Conservation (phyloP, 64 coral and sea anemone genomes). For the Exaiptasia diaphana region DNA sequence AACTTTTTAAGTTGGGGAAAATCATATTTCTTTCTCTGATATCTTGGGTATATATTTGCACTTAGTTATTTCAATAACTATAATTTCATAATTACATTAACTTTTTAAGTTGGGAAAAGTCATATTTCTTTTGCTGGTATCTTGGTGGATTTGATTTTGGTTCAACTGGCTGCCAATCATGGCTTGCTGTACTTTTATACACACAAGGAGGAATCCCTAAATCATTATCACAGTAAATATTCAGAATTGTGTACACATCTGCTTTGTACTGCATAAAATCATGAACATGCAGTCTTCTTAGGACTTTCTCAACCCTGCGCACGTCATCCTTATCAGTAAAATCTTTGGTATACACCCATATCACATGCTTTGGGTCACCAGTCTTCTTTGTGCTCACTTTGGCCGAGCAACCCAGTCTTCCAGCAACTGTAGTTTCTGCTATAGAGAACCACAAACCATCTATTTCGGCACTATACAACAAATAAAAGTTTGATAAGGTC, state of each 20-base stretch:
- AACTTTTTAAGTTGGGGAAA: too few species aligned
- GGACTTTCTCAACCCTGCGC: neutral
- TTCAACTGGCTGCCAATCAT: too few species aligned
- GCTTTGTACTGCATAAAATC: neutral
- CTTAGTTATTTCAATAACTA: too few species aligned
- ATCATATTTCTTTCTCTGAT: too few species aligned
- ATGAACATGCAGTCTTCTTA: neutral
- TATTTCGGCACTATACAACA: neutral
- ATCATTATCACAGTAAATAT: constrained; percentile 1
- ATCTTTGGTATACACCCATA: constrained; percentile 36
- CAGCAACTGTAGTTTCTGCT: neutral
- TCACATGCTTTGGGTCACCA: neutral
- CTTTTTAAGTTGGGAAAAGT: too few species aligned
- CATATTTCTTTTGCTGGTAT: too few species aligned
- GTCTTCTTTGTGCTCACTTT: neutral
- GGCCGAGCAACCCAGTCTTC: neutral
- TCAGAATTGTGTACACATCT: constrained; percentile 15
- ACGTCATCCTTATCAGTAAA: constrained; percentile 31
- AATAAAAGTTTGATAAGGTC: too few species aligned
- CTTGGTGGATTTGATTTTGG: too few species aligned
- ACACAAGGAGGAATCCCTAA: neutral
- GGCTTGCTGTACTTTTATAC: neutral
- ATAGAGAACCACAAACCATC: constrained; percentile 19
- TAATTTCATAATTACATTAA: too few species aligned
- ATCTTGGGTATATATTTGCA: too few species aligned